These are phyloP conservation scores for Drosophila teissieri DNA, from an alignment of 1,140 invertebrate species.

Conservation along the genomic window DNA sequence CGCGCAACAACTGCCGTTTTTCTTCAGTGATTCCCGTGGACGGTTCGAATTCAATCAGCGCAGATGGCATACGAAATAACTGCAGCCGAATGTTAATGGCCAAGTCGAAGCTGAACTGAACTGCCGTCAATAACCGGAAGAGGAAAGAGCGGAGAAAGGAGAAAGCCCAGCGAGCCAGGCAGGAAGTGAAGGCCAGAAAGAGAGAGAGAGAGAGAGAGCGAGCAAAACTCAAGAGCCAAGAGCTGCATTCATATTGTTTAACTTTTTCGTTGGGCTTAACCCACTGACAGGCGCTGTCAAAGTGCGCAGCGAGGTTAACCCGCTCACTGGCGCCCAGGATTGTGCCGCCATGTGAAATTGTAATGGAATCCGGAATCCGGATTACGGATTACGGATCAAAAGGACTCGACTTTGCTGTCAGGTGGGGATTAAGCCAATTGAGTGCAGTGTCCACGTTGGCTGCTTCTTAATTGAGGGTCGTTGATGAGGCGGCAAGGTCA, in stretches of 20 bases:
- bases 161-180: background rate
- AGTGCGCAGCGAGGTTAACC: conserved; percentile 25
- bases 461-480: conserved; percentile 27
- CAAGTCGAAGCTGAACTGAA: conserved; percentile 6
- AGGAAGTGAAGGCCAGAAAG: background rate
- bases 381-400: conserved; percentile 42
- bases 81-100: conserved; percentile 18
- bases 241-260: conserved; percentile 24
- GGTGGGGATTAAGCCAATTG: conserved; percentile 46
- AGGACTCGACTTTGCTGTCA: conserved; percentile 13
- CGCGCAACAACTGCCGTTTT: background rate
- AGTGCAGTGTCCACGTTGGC: conserved; percentile 24
- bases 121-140: conserved; percentile 17
- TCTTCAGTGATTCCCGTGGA: background rate
- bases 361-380: conserved; percentile 53
- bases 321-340: conserved; percentile 2
- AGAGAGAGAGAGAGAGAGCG: background rate
- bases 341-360: conserved; percentile 46
- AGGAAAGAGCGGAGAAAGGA: background rate
- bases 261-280: conserved; percentile 23
- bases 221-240: background rate
- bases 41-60: conserved; percentile 30
- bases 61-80: conserved; percentile 20
- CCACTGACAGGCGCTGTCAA: conserved; percentile 50
- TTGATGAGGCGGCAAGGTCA: conserved; percentile 19